Conservation (phyloP, 1,140 invertebrate species). For the Alviniconcha marisindica region DNA sequence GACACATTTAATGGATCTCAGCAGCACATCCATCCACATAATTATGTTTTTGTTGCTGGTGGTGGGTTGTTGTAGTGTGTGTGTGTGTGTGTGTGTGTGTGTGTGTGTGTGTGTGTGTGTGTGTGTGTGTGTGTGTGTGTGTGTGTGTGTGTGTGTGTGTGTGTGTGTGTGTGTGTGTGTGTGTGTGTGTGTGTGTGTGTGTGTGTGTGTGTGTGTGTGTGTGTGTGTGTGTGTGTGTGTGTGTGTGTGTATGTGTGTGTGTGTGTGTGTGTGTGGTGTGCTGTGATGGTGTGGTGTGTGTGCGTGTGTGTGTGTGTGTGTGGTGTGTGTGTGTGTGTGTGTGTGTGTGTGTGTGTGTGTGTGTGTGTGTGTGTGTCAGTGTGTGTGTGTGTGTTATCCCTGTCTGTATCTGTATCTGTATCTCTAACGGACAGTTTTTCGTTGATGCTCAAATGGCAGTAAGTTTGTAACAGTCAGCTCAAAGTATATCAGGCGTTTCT, state of each 20-base stretch:
- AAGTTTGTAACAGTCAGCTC: no score
- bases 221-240: neutral
- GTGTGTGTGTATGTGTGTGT: constrained; percentile 15
- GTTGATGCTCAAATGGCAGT: no score
- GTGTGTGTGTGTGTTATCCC: neutral
- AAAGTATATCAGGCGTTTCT: no score
- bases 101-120: neutral
- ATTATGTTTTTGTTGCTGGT: no score
- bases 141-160: neutral
- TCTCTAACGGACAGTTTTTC: no score
- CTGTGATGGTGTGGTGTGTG: no score
- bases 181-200: neutral
- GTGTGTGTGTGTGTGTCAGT: neutral
- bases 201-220: neutral
- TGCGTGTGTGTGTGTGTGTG: constrained; percentile 10
- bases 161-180: neutral
- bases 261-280: neutral
- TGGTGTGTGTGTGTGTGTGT: neutral
- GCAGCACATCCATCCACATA: no score
- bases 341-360: constrained; percentile 15
- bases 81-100: constrained; percentile 9
- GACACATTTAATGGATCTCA: no score
- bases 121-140: constrained; percentile 1
- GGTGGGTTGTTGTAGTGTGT: neutral
- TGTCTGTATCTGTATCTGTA: neutral